Conservation (phyloP, 2,113 vertebrate genomes). For the Pygathrix nemaeus region DNA sequence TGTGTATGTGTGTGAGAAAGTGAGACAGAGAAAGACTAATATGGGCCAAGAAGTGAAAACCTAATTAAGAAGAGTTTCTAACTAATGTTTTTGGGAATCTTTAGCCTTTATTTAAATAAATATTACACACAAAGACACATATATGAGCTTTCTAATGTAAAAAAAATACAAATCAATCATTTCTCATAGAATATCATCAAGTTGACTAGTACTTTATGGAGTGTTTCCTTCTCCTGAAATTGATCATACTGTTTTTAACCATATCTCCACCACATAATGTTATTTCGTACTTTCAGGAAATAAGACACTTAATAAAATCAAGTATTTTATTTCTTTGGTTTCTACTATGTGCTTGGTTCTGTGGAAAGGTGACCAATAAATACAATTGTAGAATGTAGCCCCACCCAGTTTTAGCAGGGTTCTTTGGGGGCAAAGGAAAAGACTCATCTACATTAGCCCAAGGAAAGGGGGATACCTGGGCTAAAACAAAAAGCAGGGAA, state of each 20-base stretch:
- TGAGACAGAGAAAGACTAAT: not conserved
- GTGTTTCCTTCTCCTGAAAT: slow-evolving; percentile 3
- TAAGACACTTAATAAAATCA: slow-evolving; percentile 1
- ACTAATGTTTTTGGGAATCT: not conserved
- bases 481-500: not conserved
- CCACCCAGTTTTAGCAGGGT: not conserved
- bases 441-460: not conserved
- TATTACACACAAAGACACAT: not conserved
- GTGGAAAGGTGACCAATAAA: not conserved
- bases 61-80: not conserved
- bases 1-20: not conserved
- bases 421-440: not conserved
- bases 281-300: slow-evolving; percentile 42
- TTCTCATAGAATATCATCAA: not conserved
- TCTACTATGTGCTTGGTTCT: not conserved
- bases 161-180: not conserved
- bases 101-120: not conserved
- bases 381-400: not conserved
- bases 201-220: not conserved
- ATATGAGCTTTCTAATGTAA: not conserved
- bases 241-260: not conserved
- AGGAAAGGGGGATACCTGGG: not conserved
- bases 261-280: not conserved
- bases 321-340: not conserved
- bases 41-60: not conserved